Conservation (phyloP, 2,113 vertebrate species). For the Carassius auratus region DNA sequence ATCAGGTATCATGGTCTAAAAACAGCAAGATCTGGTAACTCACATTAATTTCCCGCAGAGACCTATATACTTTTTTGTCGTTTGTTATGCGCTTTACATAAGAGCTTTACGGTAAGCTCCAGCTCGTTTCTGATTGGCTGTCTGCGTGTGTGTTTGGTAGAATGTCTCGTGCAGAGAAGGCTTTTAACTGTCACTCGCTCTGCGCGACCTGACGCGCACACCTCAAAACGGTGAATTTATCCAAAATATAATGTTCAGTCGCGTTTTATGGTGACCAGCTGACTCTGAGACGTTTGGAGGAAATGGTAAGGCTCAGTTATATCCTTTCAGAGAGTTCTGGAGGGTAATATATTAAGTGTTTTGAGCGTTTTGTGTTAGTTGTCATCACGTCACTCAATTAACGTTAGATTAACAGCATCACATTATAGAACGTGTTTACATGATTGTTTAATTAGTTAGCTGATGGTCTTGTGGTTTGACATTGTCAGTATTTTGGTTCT, state of each 20-base stretch:
- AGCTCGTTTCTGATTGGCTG: constrained; percentile 4
- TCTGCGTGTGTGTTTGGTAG: not conserved
- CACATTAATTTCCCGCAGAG: no score
- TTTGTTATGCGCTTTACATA: not conserved
- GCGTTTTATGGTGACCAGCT: not conserved
- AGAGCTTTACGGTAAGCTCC: not conserved
- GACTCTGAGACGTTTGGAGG: constrained; percentile 6
- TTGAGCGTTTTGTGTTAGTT: not conserved
- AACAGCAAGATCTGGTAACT: no score
- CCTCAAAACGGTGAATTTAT: not conserved
- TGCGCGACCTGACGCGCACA: not conserved
- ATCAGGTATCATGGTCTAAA: no score
- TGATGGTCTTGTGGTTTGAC: no score
- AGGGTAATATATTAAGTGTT: not conserved
- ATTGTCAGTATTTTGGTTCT: not conserved
- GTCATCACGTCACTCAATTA: not conserved
- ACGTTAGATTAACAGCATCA: no score
- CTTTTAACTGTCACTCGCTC: not conserved
- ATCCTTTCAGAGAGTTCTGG: not conserved
- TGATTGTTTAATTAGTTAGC: not conserved
- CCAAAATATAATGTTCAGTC: not conserved
- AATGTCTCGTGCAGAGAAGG: not conserved
- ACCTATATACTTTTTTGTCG: not conserved
- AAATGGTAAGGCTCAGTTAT: not conserved
- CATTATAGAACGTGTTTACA: not conserved